Evolutionary conservation across 2,888 invertebrate genomes (phyloP).

Genomic region (Homarus gammarus): DNA sequence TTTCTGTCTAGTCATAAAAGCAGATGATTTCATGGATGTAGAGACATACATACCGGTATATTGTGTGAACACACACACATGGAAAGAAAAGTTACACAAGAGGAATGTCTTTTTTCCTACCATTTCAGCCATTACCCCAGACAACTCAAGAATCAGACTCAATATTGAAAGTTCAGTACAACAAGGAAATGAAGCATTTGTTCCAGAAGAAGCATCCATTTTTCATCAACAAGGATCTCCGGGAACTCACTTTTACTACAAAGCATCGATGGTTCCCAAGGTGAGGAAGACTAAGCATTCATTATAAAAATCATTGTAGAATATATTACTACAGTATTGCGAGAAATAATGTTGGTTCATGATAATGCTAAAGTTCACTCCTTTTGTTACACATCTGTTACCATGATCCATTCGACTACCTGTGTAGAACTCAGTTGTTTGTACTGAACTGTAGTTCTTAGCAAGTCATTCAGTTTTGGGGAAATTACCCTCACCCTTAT

Average conservation of each 20-base stretch:
- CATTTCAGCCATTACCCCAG: slow-evolving; percentile 67
- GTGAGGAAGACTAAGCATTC: slow-evolving; percentile 35
- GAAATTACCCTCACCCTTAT: too few species aligned
- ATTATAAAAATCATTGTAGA: too few species aligned
- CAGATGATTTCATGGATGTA: background rate
- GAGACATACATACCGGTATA: background rate
- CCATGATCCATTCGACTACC: too few species aligned
- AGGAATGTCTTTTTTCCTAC: background rate
- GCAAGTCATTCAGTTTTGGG: too few species aligned
- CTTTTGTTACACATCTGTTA: too few species aligned
- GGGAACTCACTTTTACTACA: slow-evolving; percentile 70
- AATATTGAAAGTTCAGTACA: slow-evolving; percentile 79
- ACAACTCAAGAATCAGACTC: slow-evolving; percentile 27
- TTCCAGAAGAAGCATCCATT: slow-evolving; percentile 65
- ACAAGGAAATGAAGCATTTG: slow-evolving; percentile 78
- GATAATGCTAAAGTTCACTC: too few species aligned
- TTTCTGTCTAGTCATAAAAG: too few species aligned
- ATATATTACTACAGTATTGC: too few species aligned
- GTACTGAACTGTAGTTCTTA: too few species aligned
- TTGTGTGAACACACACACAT: background rate
- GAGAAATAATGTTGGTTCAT: too few species aligned
- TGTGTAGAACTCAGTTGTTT: too few species aligned
- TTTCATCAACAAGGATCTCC: slow-evolving; percentile 63
- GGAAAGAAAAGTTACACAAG: too few species aligned
- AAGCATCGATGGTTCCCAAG: slow-evolving; percentile 74